A percentile compares a stretch with the other conserved stretches of the same genome.
These are phyloP conservation scores for Sialia sialis DNA, from an alignment of 2,113 vertebrate genomes.

Conservation along the genomic window DNA sequence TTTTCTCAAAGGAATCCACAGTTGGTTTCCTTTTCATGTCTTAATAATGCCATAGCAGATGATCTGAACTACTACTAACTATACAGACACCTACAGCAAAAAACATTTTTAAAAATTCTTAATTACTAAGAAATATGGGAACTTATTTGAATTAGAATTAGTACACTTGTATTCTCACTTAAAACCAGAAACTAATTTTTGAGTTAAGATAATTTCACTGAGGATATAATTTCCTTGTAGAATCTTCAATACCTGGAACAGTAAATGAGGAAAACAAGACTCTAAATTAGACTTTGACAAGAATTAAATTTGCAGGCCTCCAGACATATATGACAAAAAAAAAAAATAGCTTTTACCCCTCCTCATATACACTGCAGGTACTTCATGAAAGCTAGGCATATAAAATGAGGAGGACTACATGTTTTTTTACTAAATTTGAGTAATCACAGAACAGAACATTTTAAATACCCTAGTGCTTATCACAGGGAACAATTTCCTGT, in stretches of 20 bases:
- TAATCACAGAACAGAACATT: not conserved
- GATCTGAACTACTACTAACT: not conserved
- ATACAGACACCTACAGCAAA: not conserved
- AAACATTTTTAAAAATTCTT: fast-evolving
- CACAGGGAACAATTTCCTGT: conserved; percentile 12
- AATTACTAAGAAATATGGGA: not conserved
- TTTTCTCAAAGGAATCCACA: not conserved
- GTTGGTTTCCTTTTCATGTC: not conserved
- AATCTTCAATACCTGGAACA: not conserved
- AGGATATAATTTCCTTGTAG: not conserved
- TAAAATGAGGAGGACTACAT: not conserved
- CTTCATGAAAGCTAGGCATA: not conserved
- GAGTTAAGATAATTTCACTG: not conserved
- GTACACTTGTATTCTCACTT: not conserved
- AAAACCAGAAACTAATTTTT: not conserved
- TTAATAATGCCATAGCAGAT: not conserved
- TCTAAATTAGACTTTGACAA: not conserved
- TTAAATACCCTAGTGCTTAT: not conserved
- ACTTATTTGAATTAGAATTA: not conserved
- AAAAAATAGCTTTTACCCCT: fast-evolving
- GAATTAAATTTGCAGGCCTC: not conserved
- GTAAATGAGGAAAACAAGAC: not conserved
- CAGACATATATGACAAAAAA: not conserved
- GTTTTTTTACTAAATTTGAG: not conserved
- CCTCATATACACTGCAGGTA: not conserved